A percentile compares a stretch with the other conserved stretches of the same genome.
phyloP scores from a whole-genome alignment of 1,140 invertebrate genomes.

The Scaptomyza hsui region DNA sequence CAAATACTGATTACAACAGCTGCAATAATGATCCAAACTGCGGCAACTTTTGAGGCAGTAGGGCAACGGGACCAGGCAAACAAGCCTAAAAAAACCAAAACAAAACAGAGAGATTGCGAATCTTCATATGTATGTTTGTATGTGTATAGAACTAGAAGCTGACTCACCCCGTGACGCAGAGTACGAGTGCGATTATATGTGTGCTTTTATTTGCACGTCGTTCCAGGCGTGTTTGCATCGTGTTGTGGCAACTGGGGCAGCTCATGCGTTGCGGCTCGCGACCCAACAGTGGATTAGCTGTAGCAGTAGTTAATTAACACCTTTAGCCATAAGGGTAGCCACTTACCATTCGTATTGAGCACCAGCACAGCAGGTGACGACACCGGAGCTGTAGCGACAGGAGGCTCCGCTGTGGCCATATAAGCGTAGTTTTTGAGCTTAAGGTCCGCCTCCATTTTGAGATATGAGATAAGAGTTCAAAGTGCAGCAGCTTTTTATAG shows the following conservation, averaged over 20 bases:
- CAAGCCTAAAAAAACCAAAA: conserved; percentile 14
- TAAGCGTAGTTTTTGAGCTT: neutral
- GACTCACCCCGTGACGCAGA: conserved; percentile 49
- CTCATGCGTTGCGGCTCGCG: conserved; percentile 31
- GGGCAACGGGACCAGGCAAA: conserved; percentile 85
- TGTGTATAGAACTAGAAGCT: neutral
- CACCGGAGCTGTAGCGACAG: neutral
- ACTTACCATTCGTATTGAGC: conserved; percentile 31
- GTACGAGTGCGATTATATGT: conserved; percentile 35
- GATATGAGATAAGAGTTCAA: neutral
- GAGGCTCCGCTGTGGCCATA: neutral
- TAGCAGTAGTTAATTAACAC: neutral
- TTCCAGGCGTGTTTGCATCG: conserved; percentile 39
- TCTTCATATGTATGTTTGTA: neutral
- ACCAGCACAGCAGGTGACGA: conserved; percentile 13
- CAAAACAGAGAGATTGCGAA: neutral
- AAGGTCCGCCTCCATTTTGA: conserved; percentile 8
- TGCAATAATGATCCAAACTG: conserved; percentile 87
- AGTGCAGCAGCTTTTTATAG: neutral
- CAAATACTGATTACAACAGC: conserved; percentile 86
- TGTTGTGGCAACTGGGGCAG: conserved; percentile 31
- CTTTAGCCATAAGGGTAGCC: neutral
- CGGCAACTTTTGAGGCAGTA: conserved; percentile 87
- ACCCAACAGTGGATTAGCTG: conserved; percentile 18
- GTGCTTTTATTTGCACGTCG: conserved; percentile 39